Evolutionary conservation across 2,888 invertebrate species (phyloP), one percentile per base, ranked within the genome.

Genomic region (Ornithoptera alexandrae): DNA sequence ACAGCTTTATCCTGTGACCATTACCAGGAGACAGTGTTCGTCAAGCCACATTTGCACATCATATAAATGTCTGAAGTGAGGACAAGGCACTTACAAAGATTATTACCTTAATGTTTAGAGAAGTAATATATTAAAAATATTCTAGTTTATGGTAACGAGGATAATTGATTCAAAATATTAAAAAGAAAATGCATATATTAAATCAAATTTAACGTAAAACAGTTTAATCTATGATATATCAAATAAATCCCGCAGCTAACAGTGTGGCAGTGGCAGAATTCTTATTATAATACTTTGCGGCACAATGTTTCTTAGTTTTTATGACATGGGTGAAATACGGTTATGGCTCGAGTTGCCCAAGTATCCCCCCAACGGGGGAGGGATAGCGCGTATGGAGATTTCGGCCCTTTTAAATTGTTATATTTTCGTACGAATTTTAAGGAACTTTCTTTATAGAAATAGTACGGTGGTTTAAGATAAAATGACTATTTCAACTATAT

Each of bases 271-370:
- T 65, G 74, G 66, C 73, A 67, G 64, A 15, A 65, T 72, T 72
- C 72, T 84, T 84, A 84, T 86, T 83, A 83, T 82, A 84, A 84
- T 84, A 83, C 81, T 84, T 85, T 84, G 83, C 76, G 84, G 84
- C 74, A 79, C 79, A 82, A 84, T 83, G 83, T 88, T 86, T 87
- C 86, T 84, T 83, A 87, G 87, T 88, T 90, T 90, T 90, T 90
- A 90, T 81, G 89, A 87, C 84, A 77, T 76, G 76, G 74, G 81
- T 90, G 83, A 90, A 84, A 84, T 90, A 90, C 84, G 82, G 84
- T 90, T 88, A 90, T 89, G 77, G 84, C 78, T 74, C 65, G 78
- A 84, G 81, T 85, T 85, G 70, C 80, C 84, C 78, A 76, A 77
- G 77, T 80, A 80, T 78, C 83, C 82, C 82, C 46, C 75, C 74